Conservation (phyloP, 2,797 vertebrate genomes). For the Tapera naevia region DNA sequence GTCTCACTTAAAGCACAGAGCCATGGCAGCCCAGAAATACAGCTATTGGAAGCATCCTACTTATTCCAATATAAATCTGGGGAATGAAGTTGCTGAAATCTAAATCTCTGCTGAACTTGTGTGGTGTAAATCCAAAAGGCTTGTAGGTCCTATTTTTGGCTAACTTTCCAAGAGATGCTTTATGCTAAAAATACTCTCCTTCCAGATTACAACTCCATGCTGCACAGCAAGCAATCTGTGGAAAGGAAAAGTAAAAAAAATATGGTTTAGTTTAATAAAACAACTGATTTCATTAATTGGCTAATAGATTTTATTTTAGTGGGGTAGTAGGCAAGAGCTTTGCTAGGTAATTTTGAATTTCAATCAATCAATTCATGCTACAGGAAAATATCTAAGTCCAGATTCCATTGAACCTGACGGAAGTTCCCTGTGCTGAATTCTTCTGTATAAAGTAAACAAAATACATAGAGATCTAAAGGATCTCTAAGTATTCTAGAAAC, state of each 20-base stretch:
- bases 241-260: neutral
- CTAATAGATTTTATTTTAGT: neutral
- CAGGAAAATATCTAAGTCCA: neutral
- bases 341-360: neutral
- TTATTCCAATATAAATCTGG: neutral
- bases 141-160: constrained; percentile 31
- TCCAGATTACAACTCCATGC: neutral
- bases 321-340: neutral
- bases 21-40: neutral
- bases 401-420: neutral
- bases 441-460: neutral
- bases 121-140: neutral
- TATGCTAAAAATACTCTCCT: constrained; percentile 38
- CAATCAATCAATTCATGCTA: neutral
- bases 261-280: neutral
- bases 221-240: neutral
- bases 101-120: neutral
- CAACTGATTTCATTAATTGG: neutral
- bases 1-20: neutral
- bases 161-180: constrained; percentile 19
- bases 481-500: neutral
- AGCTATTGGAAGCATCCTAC: neutral
- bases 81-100: constrained; percentile 4
- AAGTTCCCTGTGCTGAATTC: neutral
- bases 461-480: neutral